Conservation (phyloP, 2,113 vertebrate genomes). For the Ascaphus truei region DNA sequence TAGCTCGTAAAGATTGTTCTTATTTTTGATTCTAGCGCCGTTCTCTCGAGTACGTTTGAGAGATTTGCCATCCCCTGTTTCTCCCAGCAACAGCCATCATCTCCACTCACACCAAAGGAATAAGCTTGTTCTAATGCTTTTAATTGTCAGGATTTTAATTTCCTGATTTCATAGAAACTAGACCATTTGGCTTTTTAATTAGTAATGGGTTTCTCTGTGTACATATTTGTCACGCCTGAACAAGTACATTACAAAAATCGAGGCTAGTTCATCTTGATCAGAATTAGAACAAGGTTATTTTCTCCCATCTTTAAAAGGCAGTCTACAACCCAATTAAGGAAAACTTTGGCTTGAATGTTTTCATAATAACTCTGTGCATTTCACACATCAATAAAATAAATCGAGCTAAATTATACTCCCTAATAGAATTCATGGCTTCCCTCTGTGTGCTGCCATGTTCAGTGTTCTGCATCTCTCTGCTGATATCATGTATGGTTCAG, state of each 20-base stretch:
- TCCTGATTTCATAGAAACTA: background rate
- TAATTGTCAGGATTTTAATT: constrained; percentile 22
- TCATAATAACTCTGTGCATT: no score
- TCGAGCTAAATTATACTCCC: no score
- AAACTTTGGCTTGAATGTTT: no score
- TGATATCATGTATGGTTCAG: no score
- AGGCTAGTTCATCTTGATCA: background rate
- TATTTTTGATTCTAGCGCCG: constrained; percentile 1
- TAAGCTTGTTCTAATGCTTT: background rate
- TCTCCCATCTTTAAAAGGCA: background rate
- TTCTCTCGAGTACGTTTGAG: background rate
- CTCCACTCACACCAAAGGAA: background rate
- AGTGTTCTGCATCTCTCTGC: no score
- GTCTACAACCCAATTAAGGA: constrained; percentile 2
- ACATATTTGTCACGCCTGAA: background rate
- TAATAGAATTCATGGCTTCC: no score
- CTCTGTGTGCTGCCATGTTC: no score
- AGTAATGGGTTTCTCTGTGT: background rate
- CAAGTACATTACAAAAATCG: background rate
- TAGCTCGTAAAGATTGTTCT: background rate
- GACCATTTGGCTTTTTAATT: constrained; percentile 7
- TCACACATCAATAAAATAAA: no score
- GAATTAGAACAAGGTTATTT: background rate
- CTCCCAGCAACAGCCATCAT: background rate
- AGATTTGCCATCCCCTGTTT: background rate